phyloP scores from a whole-genome alignment of 2,888 invertebrate genomes.

The Plebejus anna region DNA sequence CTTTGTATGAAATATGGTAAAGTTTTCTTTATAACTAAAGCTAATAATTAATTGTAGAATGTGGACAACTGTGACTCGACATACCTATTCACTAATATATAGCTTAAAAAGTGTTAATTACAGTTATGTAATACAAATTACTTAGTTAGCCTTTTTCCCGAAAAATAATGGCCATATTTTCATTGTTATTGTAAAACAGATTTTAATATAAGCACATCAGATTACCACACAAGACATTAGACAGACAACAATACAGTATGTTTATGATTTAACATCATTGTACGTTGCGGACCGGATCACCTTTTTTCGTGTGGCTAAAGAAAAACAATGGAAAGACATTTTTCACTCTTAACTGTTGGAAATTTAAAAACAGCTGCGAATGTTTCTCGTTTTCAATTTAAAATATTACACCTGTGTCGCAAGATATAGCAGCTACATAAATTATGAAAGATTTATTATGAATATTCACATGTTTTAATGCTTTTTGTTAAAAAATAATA shows the following conservation, averaged over 20 bases:
- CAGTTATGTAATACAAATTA: neutral
- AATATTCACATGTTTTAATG: neutral
- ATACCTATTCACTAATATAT: neutral
- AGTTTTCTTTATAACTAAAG: neutral
- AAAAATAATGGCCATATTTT: neutral
- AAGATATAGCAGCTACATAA: conserved; percentile 9
- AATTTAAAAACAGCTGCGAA: conserved; percentile 46
- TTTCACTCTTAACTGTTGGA: conserved; percentile 51
- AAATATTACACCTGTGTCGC: neutral
- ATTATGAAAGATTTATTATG: neutral
- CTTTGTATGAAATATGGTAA: neutral
- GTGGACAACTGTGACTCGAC: neutral
- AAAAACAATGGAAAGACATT: conserved; percentile 53
- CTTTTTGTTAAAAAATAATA: neutral
- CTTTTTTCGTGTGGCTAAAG: conserved; percentile 41
- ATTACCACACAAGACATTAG: conserved; percentile 9
- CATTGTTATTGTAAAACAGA: neutral
- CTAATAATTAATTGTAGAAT: neutral
- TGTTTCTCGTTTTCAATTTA: conserved; percentile 3
- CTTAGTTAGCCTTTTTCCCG: neutral
- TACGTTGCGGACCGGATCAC: conserved; percentile 29
- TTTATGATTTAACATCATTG: conserved; percentile 23
- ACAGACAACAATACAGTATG: conserved; percentile 1
- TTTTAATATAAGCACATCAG: neutral
- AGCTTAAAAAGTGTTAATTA: neutral